phyloP scores from a whole-genome alignment of 2,113 vertebrate species.

The Tylochromis polylepis region DNA sequence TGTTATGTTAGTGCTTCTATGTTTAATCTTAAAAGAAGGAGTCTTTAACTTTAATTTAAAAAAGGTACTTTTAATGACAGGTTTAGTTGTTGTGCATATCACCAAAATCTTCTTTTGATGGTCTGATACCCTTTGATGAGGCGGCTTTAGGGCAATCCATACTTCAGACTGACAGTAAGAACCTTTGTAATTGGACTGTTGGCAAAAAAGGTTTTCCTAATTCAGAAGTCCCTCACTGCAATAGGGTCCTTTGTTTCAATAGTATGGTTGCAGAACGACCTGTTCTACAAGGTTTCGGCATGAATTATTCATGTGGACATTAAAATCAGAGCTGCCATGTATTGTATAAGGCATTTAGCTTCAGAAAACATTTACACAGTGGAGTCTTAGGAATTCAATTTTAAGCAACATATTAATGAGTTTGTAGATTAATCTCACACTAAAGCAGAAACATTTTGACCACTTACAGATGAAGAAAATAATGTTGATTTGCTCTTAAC shows the following conservation, averaged over 20 bases:
- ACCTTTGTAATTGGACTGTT: too few species aligned
- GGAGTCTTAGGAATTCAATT: neutral
- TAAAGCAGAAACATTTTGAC: neutral
- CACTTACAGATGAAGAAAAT: neutral
- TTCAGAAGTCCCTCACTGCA: neutral
- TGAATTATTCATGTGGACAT: neutral
- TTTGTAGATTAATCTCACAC: neutral
- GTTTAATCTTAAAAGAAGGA: neutral
- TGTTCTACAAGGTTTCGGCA: neutral
- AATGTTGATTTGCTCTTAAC: neutral
- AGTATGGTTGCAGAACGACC: neutral
- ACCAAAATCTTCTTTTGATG: neutral
- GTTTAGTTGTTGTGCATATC: neutral
- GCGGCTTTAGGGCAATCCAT: neutral
- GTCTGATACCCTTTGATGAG: neutral
- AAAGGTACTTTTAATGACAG: neutral
- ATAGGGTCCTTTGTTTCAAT: neutral
- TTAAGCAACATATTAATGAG: neutral
- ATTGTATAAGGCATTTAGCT: neutral
- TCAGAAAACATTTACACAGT: neutral
- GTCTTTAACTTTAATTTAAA: neutral
- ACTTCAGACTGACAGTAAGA: too few species aligned
- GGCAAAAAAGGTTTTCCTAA: too few species aligned
- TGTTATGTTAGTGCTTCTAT: rapidly evolving
- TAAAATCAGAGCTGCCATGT: too few species aligned